Base-by-base conservation (phyloP, 2,113 vertebrate species). In the Psittacara wagleri region DNA sequence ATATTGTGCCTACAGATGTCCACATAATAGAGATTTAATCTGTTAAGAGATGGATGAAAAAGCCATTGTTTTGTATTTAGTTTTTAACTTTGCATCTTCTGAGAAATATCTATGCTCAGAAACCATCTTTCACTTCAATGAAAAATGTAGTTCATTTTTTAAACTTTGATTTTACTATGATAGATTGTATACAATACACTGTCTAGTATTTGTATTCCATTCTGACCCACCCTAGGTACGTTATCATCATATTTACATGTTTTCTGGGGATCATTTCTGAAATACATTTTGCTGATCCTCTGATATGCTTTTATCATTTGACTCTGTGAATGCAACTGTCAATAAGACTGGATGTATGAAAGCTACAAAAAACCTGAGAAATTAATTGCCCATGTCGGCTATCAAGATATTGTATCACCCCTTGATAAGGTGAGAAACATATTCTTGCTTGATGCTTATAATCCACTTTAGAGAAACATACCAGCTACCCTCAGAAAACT, bases 251-350 rank as follows among this genome's bases (percentile, higher is more conserved):
- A 75, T 72, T 90, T 82, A 75, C 82, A 90, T 18, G 2, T 28
- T 67, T 82, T 90, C 54, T 94, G 78, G 18, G 89, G 68, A 61
- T 87, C 27, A 57, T 91, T 96, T 94, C 43, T 72, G 87, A 87
- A 90, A 82, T 84, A 37, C 20, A 68, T 92, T 92, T 87, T 87
- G 78, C 33, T 83, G 66, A 84, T 93, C 37, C 69, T 96, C 61
- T 63, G 85, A 94, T 80, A 66, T 9, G 43, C 76, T 96, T 96
- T 85, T 63, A 84, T 92, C 63, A 86, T 88, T 91, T 89, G 91
- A 90, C 15, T 94, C 88, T 93, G 67, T 94, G 86, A 97, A 96
- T 88, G 83, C 76, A 95, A 46, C 66, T 92, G 69, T 88, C 88
- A 88, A 0, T 77, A 68, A 85, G 86, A 94, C 80, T 84, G 63